A percentile compares a stretch with the other conserved stretches of the same genome.
Evolutionary conservation across 2,888 invertebrate genomes (phyloP).

Genomic region (Pterostichus niger): DNA sequence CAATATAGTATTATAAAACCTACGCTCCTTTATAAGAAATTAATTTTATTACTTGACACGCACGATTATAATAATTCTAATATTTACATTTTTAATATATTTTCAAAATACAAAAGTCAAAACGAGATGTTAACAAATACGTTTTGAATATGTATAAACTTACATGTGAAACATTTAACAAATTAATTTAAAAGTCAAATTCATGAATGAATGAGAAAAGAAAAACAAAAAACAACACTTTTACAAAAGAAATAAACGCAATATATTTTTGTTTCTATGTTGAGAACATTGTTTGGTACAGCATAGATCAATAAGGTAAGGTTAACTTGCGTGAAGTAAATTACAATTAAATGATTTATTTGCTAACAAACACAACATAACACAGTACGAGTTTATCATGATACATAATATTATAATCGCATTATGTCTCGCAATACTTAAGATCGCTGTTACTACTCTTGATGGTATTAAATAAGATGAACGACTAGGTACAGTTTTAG

Average conservation of each 20-base stretch:
- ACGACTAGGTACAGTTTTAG: conserved; percentile 49
- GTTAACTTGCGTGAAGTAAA: conserved; percentile 9
- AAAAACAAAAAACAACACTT: not conserved
- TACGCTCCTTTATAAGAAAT: not conserved
- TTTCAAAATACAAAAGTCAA: conserved; percentile 23
- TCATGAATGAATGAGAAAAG: conserved; percentile 7
- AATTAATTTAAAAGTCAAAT: conserved; percentile 24
- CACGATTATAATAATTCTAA: conserved; percentile 7
- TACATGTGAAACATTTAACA: conserved; percentile 17
- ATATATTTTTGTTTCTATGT: conserved; percentile 11
- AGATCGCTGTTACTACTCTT: conserved; percentile 5
- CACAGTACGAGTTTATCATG: conserved; percentile 13
- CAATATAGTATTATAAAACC: not conserved
- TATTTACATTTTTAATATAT: conserved; percentile 13
- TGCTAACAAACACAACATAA: conserved; percentile 19
- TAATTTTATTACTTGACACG: conserved; percentile 10
- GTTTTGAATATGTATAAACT: conserved; percentile 19
- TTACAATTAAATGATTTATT: conserved; percentile 45
- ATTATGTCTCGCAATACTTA: conserved; percentile 44
- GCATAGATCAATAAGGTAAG: conserved; percentile 38
- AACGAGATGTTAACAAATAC: not conserved
- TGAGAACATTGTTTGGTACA: conserved; percentile 11
- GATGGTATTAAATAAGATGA: conserved; percentile 44
- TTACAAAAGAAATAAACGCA: conserved; percentile 5
- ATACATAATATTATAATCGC: conserved; percentile 54